These are phyloP conservation scores for Chrysogorgia sp. DNA, from an alignment of 92 coral and sea anemone species.

Conservation along the genomic window DNA sequence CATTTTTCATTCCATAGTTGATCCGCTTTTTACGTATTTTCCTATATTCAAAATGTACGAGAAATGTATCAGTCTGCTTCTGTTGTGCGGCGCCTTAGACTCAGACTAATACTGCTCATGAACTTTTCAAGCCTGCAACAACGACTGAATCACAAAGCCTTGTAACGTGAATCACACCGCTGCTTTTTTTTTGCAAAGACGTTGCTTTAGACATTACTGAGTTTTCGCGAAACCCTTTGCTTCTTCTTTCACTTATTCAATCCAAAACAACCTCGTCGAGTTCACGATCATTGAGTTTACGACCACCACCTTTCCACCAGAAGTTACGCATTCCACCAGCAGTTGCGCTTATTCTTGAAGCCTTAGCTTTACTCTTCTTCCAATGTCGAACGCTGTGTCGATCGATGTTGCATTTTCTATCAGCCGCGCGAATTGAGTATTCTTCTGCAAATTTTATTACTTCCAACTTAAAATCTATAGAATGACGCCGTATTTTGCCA, in stretches of 20 bases:
- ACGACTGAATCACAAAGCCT: constrained; percentile 23
- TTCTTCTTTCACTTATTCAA: constrained; percentile 46
- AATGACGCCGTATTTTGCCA: constrained; percentile 11
- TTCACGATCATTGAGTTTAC: constrained; percentile 27
- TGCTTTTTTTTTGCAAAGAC: constrained; percentile 46
- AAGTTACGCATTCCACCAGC: constrained; percentile 33
- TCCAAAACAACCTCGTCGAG: constrained; percentile 45
- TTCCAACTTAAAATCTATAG: constrained; percentile 29
- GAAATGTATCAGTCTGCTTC: constrained; percentile 39
- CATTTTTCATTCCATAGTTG: constrained; percentile 31
- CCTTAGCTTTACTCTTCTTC: constrained; percentile 42
- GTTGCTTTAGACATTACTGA: constrained; percentile 45
- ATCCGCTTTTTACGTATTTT: constrained; percentile 23
- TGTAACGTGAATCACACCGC: constrained; percentile 14
- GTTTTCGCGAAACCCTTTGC: constrained; percentile 53
- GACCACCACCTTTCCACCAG: constrained; percentile 49
- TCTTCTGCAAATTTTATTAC: constrained; percentile 10
- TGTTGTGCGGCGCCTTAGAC: constrained; percentile 50
- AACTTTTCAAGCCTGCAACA: constrained; percentile 58
- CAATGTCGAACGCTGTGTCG: constrained; percentile 46
- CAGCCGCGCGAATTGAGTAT: constrained; percentile 18
- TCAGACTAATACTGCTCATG: constrained; percentile 47
- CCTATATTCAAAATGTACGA: constrained; percentile 44
- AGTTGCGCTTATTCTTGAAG: constrained; percentile 35
- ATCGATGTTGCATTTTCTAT: constrained; percentile 3